Conservation (phyloP, 2,113 vertebrate species). For the Pseudorasbora parva region DNA sequence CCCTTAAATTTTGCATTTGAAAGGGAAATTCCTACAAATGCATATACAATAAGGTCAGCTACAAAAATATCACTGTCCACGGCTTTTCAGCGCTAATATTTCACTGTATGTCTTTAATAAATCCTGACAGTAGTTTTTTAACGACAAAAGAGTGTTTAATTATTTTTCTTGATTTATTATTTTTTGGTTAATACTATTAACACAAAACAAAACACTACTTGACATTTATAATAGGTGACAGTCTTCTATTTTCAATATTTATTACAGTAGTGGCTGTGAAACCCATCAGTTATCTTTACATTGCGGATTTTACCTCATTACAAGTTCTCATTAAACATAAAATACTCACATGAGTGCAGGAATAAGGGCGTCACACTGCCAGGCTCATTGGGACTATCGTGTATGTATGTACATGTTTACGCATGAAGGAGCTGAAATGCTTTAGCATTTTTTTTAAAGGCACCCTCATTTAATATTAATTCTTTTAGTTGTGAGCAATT, state of each 20-base stretch:
- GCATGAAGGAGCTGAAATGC: background rate
- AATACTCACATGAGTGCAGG: conserved; percentile 12
- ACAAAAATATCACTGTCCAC: too few relatives aligned
- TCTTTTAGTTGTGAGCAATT: conserved; percentile 46
- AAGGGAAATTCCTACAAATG: too few relatives aligned
- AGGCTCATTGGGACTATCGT: background rate
- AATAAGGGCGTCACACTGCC: background rate
- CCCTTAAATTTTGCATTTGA: too few relatives aligned
- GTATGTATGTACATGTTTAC: background rate
- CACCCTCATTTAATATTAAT: conserved; percentile 48
- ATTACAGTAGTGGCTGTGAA: background rate
- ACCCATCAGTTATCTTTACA: background rate
- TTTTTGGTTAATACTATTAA: background rate
- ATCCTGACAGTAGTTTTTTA: too few relatives aligned
- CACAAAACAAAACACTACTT: too few relatives aligned
- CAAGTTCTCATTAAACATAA: conserved; percentile 3
- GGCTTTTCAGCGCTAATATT: too few relatives aligned
- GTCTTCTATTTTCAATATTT: background rate
- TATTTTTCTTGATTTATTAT: background rate
- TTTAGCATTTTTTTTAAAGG: conserved; percentile 13
- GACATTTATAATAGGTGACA: background rate
- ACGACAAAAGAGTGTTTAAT: too few relatives aligned
- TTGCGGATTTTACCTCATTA: conserved; percentile 2
- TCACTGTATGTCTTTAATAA: too few relatives aligned
- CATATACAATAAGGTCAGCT: too few relatives aligned